Evolutionary conservation across 2,888 invertebrate species (phyloP), one percentile per base, ranked within the genome.

Genomic region (Acanthococcus lagerstroemiae): DNA sequence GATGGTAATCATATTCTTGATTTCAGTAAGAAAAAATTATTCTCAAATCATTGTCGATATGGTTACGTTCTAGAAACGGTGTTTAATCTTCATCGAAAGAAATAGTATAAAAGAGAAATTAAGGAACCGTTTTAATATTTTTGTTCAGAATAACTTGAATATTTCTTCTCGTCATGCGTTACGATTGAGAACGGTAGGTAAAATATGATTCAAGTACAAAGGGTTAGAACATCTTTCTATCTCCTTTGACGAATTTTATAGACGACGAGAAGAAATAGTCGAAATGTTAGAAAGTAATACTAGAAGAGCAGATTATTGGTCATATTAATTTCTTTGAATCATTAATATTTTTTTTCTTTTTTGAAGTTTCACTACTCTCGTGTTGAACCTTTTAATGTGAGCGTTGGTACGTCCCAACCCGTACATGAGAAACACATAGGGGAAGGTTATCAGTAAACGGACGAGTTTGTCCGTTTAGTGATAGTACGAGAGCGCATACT

Each of bases 1-100:
- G 48, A 48, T 48, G 48, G 48, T 48, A 48, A 48, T 48, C 48
- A 48, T 48, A 48, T 48, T 48, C 48, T 48, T 19, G 48, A 48
- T n/a, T n/a, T n/a, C n/a, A n/a, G n/a, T n/a, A n/a, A n/a, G n/a
- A n/a, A n/a, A n/a, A n/a, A 37, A 37, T 48, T 48, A 48, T 48
- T 48, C 48, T 48, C 48, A 48, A 19, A 48, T 48, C 19, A 48
- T 48, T 48, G 48, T 48, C 48, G 48, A 48, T 48, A 48, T 48
- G 48, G 48, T 48, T 48, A 48, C 19, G 48, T 48, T 48, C 48
- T 48, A 48, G 48, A 48, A 48, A 48, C n/a, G 48, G 19, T 48
- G 7, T 48, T 48, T 48, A 48, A 48, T 48, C 48, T 48, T 48
- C 48, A 48, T 48, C 48, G 48, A 48, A 48, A 48, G 48, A 48